phyloP scores from a whole-genome alignment of 2,113 vertebrate genomes.

The Cheirogaleus medius region DNA sequence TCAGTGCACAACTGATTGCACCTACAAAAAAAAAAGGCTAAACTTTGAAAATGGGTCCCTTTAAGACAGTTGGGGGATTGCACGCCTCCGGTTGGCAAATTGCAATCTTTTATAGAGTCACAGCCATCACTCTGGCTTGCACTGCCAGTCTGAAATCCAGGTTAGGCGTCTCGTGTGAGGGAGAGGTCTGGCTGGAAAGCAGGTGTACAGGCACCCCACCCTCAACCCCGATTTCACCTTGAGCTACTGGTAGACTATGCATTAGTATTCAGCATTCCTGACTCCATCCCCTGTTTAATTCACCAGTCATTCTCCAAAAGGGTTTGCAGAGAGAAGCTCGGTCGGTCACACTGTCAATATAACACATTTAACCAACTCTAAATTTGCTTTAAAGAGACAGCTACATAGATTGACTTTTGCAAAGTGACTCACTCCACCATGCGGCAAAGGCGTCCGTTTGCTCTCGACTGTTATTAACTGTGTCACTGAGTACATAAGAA shows the following conservation, averaged over 20 bases:
- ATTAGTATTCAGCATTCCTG: background rate
- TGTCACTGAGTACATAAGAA: slow-evolving; percentile 79
- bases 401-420: slow-evolving; percentile 76
- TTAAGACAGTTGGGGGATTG: slow-evolving; percentile 80
- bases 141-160: slow-evolving; percentile 51
- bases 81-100: slow-evolving; percentile 63
- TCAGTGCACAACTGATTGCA: slow-evolving; percentile 81
- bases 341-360: slow-evolving; percentile 56
- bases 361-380: slow-evolving; percentile 71
- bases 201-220: background rate
- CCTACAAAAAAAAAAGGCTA: slow-evolving; percentile 71
- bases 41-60: slow-evolving; percentile 77
- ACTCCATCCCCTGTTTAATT: background rate
- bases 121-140: background rate
- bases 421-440: slow-evolving; percentile 73
- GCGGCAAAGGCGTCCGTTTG: background rate
- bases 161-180: slow-evolving; percentile 48
- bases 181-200: background rate
- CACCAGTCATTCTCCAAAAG: slow-evolving; percentile 41
- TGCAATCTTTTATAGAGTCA: slow-evolving; percentile 55
- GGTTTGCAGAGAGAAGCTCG: slow-evolving; percentile 20
- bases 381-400: slow-evolving; percentile 78
- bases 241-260: background rate
- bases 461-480: slow-evolving; percentile 72
- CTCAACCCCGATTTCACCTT: background rate